Evolutionary conservation across 2,797 vertebrate genomes (phyloP).

Genomic region (Simalia tracyae): DNA sequence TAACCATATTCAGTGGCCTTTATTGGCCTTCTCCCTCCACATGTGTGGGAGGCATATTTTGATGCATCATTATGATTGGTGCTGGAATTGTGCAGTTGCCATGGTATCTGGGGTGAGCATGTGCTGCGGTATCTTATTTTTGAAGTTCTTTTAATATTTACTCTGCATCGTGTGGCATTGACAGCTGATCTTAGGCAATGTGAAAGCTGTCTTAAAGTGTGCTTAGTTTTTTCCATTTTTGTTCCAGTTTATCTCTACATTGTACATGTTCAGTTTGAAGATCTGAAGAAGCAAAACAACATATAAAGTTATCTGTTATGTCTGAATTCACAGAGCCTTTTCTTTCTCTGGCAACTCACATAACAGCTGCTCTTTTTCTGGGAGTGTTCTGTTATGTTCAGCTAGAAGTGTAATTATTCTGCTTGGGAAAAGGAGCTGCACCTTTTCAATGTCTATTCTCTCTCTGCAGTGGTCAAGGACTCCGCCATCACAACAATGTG

Average conservation of each 20-base stretch:
- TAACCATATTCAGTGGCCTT: not conserved
- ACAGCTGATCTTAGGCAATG: not conserved
- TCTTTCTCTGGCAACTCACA: not conserved
- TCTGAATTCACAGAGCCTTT: not conserved
- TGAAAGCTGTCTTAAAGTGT: not conserved
- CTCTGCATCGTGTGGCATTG: not conserved
- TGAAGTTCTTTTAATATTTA: not conserved
- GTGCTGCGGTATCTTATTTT: not conserved
- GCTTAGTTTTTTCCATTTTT: not conserved
- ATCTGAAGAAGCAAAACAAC: not conserved
- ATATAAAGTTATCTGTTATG: not conserved
- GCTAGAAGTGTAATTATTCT: not conserved
- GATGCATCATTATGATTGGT: not conserved
- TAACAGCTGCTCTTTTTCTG: not conserved
- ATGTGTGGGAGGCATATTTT: not conserved
- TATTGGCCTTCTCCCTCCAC: not conserved
- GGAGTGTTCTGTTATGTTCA: not conserved
- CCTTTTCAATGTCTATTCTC: not conserved
- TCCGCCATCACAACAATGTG: not conserved
- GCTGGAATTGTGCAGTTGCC: not conserved
- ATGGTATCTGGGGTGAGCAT: not conserved
- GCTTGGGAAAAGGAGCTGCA: not conserved
- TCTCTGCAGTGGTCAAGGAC: not conserved
- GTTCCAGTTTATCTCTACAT: not conserved
- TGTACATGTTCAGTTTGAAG: not conserved